Evolutionary conservation across 2,113 vertebrate species (phyloP), one percentile per base, ranked within the genome.

Genomic region (Paramisgurnus dabryanus): DNA sequence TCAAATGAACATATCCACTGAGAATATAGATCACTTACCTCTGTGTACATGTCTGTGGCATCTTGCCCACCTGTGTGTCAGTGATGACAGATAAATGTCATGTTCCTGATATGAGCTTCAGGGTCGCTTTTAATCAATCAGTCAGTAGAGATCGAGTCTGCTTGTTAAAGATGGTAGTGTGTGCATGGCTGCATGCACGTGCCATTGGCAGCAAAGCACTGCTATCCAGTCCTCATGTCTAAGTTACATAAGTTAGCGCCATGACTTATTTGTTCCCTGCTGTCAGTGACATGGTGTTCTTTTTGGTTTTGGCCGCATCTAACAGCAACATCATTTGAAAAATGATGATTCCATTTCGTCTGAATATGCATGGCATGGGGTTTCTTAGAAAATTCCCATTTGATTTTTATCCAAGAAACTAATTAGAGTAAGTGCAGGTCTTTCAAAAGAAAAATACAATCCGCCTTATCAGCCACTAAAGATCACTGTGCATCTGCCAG

Each of bases 281-380:
- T 53, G 22, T 76, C 34, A 11, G 61, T 39, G 63, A 66, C 74
- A 76, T 66, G 22, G 13, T 76, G 74, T 76, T 50, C 61, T 65
- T 41, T 41, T 53, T 7, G 27, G 27, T 18, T 76, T 76, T 66
- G 27, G 27, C 13, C 8, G 5, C 8, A 7, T 53, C 15, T 39
- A 34, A 34, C 27, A 34, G 2, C 40, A 65, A 76, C 7, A 47
- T 63, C 40, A 57, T 49, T 63, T 75, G 45, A 65, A 65, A 45
- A 65, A 34, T 4, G 0, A 64, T 15, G 49, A 50, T 64, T 47
- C 5, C 22, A 76, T 65, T 49, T 8, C 27, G 7, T 34, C 4
- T 1, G 2, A 27, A 0, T 74, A 5, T 40, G 39, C 17, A 57
- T 58, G 12, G 3, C 41, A 6, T 40, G 57, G 27, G 7, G 34